phyloP scores from a whole-genome alignment of 2,113 vertebrate genomes.

The Fregata magnificens region DNA sequence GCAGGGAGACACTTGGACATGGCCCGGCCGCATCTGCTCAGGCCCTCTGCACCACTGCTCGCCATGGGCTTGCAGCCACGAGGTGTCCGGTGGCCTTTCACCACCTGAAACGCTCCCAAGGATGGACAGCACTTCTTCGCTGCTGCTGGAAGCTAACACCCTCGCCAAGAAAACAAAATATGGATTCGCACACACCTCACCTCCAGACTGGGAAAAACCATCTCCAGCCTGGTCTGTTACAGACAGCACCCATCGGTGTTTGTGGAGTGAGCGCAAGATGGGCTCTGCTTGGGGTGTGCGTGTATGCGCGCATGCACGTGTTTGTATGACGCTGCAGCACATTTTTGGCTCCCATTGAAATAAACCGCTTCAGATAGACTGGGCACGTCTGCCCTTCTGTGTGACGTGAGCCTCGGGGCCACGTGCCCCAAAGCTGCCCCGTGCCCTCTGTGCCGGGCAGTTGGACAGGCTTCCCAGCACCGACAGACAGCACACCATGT shows the following conservation, averaged over 20 bases:
- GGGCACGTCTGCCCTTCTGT: neutral
- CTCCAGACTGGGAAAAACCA: neutral
- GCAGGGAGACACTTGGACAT: neutral
- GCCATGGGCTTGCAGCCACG: neutral
- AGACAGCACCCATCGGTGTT: too few relatives aligned
- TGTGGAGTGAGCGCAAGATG: neutral
- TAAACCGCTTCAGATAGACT: too few relatives aligned
- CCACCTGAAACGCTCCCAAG: neutral
- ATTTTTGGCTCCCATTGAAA: neutral
- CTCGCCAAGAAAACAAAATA: neutral
- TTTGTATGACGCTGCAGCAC: neutral
- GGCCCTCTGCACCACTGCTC: neutral
- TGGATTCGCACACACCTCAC: too few relatives aligned
- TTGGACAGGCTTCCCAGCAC: neutral
- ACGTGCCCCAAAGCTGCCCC: too few relatives aligned
- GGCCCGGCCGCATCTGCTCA: too few relatives aligned
- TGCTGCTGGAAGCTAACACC: neutral
- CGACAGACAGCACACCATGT: accelerated
- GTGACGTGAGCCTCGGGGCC: neutral
- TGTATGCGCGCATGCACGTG: neutral
- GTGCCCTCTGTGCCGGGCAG: neutral
- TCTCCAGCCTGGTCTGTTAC: neutral
- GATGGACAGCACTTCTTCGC: neutral
- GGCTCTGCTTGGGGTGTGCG: neutral
- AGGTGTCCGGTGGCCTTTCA: neutral